Evolutionary conservation across 2,888 invertebrate genomes (phyloP), one percentile per base, ranked within the genome.

Genomic region (Mimumesa dahlbomi): DNA sequence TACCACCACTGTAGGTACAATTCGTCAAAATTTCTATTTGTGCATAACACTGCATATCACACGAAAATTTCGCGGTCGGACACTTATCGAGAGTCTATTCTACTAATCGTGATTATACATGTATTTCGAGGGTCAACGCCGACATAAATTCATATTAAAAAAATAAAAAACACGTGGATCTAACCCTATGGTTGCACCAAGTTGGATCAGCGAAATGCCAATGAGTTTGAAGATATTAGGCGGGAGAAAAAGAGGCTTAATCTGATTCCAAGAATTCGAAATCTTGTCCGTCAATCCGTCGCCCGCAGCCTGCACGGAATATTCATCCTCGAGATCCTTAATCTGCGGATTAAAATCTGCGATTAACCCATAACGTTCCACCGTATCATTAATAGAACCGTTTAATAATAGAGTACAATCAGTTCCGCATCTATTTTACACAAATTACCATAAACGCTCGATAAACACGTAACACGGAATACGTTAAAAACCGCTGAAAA

Each of bases 171-270:
- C 29, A 0, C 13, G 22, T 52, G 1, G 0, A 11, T 64, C 89
- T 90, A 88, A 94, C 94, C 94, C 93, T 85, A 93, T 91, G 79
- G 94, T 92, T 38, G 93, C 91, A 11, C 93, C 91, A 83, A 93
- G 92, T 79, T 94, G 93, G 82, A 94, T 92, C 0, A 90, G 86
- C 62, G 94, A 93, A 48, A 94, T 92, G 2, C 94, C 90, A 7
- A 93, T 59, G 0, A 95, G 91, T 87, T 93, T 92, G 7, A 90
- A 89, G 5, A 93, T 82, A 80, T 94, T 91, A 0, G 95, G 94
- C 0, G 93, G 91, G 31, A 87, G 89, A 85, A 95, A 94, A 70
- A 95, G 90, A 0, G 94, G 94, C 40, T 91, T 91, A 46, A 95
- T 90, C 87, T 95, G 95, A 0, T 91, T 87, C 81, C 91, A 91